Base-by-base conservation (phyloP, 2,888 invertebrate species). In the Hydraecia micacea region DNA sequence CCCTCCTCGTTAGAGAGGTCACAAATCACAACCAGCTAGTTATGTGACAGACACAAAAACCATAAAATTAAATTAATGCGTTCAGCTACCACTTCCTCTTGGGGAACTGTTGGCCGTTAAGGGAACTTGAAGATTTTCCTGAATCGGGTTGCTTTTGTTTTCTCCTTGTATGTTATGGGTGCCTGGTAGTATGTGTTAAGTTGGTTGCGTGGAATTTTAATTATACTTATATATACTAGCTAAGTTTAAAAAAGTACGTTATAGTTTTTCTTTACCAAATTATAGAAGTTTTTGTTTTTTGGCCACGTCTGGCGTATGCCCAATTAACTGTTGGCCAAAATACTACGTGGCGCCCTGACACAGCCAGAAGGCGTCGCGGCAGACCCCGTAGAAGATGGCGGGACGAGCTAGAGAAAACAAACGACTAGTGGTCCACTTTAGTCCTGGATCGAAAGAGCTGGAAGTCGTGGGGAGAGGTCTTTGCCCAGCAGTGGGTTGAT, bases 1-100 rank as follows among this genome's bases (percentile, higher is more conserved):
- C 91, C 91, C 88, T 91, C 91, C 94, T 95, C 94, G 95, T 96
- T 95, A 95, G 90, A 93, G 93, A 90, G 91, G 90, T 87, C 91
- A 97, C 96, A 97, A 97, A 97, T 97, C 97, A 96, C 90, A 88
- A 89, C 90, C 93, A 75, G 92, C 94, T 94, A 92, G 93, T 93
- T 87, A 92, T 93, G 95, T 97, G 97, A 97, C 97, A 97, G 95
- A 96, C 96, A 95, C 97, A 97, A 95, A 96, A 96, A 95, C 97
- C 96, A 97, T 97, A 94, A 97, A 96, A 97, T 95, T 96, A 97
- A 97, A 97, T 97, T 96, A 97, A 97, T 97, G 97, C 92, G 91
- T 91, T 93, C 90, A n/a, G n/a, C 89, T 87, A 92, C 93, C 94
- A 92, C 93, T 93, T 93, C 92, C 92, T 92, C 87, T 86, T 83